These are phyloP conservation scores for Crotophaga sulcirostris DNA, from an alignment of 2,113 vertebrate genomes.

Conservation along the genomic window DNA sequence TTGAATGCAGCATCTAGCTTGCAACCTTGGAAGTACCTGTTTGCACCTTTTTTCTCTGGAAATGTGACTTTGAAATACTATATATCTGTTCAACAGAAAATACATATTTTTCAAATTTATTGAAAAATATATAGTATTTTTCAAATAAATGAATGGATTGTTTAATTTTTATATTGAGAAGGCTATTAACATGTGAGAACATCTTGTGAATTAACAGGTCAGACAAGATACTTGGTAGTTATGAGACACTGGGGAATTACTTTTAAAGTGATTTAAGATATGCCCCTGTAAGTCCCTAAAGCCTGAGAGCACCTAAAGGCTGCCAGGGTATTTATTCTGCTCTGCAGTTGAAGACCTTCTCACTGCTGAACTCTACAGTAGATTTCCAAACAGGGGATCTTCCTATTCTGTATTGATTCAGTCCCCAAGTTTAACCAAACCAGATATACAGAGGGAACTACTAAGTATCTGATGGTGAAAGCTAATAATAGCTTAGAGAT, in stretches of 20 bases:
- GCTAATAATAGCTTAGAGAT: neutral
- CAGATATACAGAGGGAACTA: neutral
- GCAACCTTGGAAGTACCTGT: conserved; percentile 5
- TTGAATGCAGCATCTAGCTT: conserved; percentile 30
- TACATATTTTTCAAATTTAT: neutral
- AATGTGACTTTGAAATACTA: conserved; percentile 15
- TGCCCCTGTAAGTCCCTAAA: neutral
- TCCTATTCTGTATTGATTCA: neutral
- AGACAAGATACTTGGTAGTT: neutral
- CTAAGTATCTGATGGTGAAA: neutral
- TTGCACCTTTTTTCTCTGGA: conserved; percentile 37
- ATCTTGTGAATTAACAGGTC: neutral
- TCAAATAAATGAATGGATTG: neutral
- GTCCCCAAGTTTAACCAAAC: neutral
- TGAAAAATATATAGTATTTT: neutral
- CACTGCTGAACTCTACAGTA: neutral
- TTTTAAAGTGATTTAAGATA: neutral
- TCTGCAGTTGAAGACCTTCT: neutral
- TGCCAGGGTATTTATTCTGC: neutral
- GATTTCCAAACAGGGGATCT: neutral
- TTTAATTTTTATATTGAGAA: neutral
- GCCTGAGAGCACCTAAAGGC: neutral
- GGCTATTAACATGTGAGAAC: neutral
- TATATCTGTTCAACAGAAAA: neutral
- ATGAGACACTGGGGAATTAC: neutral